phyloP scores from a whole-genome alignment of 2,113 vertebrate species.

The Dryoscopus gambensis region DNA sequence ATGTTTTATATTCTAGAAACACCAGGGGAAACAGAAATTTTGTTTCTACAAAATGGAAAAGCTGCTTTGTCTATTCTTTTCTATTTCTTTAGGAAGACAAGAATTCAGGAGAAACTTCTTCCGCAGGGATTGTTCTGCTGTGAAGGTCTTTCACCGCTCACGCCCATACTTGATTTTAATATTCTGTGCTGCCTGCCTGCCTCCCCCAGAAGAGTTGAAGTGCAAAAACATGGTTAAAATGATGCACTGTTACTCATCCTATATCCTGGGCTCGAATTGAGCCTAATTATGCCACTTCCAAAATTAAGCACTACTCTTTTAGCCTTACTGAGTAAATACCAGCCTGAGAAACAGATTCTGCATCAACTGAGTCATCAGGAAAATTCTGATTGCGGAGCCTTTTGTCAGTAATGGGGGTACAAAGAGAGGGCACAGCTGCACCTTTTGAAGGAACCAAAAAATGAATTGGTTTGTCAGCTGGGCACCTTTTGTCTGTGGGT shows the following conservation, averaged over 20 bases:
- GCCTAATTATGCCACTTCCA: slow-evolving; percentile 22
- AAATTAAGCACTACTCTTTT: slow-evolving; percentile 45
- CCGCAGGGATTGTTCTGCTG: background rate
- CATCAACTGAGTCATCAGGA: slow-evolving; percentile 43
- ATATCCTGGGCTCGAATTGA: background rate
- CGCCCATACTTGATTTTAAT: background rate
- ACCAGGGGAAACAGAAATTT: background rate
- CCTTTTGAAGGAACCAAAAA: background rate
- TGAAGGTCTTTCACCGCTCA: background rate
- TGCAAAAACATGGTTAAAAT: background rate
- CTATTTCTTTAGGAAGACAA: background rate
- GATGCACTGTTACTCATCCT: slow-evolving; percentile 29
- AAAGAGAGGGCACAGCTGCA: slow-evolving; percentile 5
- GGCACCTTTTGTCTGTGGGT: background rate
- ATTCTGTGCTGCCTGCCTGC: background rate
- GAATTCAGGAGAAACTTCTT: background rate
- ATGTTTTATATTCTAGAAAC: background rate
- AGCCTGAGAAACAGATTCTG: background rate
- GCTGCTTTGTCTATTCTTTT: background rate
- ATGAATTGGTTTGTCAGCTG: background rate
- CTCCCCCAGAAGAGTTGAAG: background rate
- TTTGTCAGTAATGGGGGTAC: background rate
- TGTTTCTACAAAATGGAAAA: background rate
- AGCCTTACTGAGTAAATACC: background rate
- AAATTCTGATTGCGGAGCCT: background rate